phyloP scores from a whole-genome alignment of 1,140 invertebrate species.

The Drosophila ercepeae region DNA sequence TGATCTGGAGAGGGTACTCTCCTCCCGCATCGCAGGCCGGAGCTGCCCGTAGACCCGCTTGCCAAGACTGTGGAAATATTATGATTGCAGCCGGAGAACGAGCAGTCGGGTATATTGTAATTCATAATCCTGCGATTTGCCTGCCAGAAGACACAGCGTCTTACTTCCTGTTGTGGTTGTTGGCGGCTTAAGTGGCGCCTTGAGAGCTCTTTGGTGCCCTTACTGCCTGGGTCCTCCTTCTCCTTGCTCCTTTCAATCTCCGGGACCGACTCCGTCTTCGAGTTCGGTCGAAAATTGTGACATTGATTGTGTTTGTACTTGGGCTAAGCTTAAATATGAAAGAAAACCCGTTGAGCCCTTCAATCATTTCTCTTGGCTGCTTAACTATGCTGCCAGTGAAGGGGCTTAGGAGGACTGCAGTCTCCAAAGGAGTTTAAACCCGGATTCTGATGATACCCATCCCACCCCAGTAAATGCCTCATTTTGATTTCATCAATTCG shows the following conservation, averaged over 20 bases:
- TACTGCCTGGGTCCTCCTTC: background rate
- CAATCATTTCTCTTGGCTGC: conserved; percentile 61
- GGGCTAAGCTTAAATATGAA: conserved; percentile 5
- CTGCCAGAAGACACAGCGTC: conserved; percentile 75
- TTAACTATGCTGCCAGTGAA: conserved; percentile 16
- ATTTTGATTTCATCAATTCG: conserved; percentile 44
- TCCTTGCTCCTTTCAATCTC: background rate
- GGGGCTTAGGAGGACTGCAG: conserved; percentile 19
- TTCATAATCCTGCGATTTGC: conserved; percentile 77
- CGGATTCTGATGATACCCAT: background rate
- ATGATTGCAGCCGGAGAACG: conserved; percentile 58
- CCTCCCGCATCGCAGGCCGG: conserved; percentile 23
- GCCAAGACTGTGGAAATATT: conserved; percentile 74
- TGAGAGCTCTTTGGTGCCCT: background rate
- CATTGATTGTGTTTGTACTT: conserved; percentile 73
- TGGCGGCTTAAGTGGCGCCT: conserved; percentile 59
- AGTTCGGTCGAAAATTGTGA: conserved; percentile 67
- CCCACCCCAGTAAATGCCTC: background rate
- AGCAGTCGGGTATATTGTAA: conserved; percentile 73
- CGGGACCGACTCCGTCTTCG: conserved; percentile 10
- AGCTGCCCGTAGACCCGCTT: conserved; percentile 7
- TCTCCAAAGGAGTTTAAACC: conserved; percentile 50
- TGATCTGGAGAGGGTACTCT: conserved; percentile 47
- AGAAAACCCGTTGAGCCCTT: conserved; percentile 63
- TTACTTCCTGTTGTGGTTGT: conserved; percentile 70